These are phyloP conservation scores for Aradophagus sp. DNA, from an alignment of 1,140 invertebrate species.

Conservation along the genomic window DNA sequence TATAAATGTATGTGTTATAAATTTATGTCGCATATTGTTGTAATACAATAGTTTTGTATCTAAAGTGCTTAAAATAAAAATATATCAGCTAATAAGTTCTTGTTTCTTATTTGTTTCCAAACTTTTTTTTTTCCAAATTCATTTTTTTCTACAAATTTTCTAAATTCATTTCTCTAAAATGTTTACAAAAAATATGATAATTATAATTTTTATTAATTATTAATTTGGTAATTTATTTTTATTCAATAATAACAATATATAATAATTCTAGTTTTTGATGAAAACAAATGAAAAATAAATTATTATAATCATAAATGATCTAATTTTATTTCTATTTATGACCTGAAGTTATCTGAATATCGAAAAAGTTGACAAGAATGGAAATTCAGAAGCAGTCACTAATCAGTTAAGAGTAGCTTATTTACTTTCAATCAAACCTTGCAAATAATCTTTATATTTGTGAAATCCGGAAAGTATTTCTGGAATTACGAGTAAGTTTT, in stretches of 20 bases:
- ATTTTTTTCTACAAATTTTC: no score
- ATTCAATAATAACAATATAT: no score
- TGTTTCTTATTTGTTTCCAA: background rate
- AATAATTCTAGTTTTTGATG: no score
- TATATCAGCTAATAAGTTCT: constrained; percentile 3
- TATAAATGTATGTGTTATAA: constrained; percentile 21
- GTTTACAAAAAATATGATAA: no score
- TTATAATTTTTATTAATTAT: no score
- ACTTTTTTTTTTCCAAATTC: no score
- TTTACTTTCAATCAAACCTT: constrained; percentile 64
- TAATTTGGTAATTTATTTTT: no score
- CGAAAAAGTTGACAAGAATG: constrained; percentile 17
- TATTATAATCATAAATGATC: no score
- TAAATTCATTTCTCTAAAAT: no score
- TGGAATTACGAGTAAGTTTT: constrained; percentile 59
- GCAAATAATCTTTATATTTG: constrained; percentile 51
- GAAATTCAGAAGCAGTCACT: constrained; percentile 6
- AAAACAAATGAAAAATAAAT: no score
- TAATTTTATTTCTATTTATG: no score
- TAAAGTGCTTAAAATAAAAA: constrained; percentile 19
- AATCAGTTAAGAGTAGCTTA: constrained; percentile 60
- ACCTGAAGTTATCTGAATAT: constrained; percentile 15
- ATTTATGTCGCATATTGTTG: constrained; percentile 18
- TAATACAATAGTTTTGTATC: constrained; percentile 20
- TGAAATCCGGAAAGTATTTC: constrained; percentile 59